Percentiles rank a stretch among this genome's conserved stretches.
Evolutionary conservation across 2,888 invertebrate species (phyloP).

Genomic region (Drosophila vallismaia): DNA sequence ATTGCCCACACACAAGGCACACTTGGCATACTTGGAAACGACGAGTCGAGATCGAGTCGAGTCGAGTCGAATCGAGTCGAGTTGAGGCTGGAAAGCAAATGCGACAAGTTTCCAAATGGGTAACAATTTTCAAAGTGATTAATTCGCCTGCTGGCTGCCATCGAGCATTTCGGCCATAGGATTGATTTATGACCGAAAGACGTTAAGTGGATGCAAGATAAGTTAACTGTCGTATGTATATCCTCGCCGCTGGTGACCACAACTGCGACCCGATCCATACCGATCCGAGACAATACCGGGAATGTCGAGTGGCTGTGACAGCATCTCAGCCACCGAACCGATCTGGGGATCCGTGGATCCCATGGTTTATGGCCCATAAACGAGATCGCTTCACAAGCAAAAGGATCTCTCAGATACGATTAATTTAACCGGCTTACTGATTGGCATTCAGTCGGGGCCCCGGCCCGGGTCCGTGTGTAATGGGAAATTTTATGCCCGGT

Average conservation of each 20-base stretch:
- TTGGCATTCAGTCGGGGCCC: slow-evolving; percentile 44
- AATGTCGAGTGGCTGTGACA: slow-evolving; percentile 29
- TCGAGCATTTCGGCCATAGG: slow-evolving; percentile 73
- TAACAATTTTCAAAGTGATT: slow-evolving; percentile 80
- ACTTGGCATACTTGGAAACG: slow-evolving; percentile 32
- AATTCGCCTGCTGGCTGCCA: slow-evolving; percentile 78
- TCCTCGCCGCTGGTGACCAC: slow-evolving; percentile 76
- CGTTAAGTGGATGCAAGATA: slow-evolving; percentile 81
- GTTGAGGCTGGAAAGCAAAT: slow-evolving; percentile 64
- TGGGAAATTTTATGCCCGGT: slow-evolving; percentile 66
- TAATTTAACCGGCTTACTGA: slow-evolving; percentile 71
- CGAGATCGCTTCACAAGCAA: slow-evolving; percentile 68
- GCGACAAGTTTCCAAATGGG: slow-evolving; percentile 78
- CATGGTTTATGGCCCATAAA: slow-evolving; percentile 76
- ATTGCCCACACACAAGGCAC: slow-evolving; percentile 69
- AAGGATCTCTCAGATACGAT: slow-evolving; percentile 64
- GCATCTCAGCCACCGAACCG: slow-evolving; percentile 27
- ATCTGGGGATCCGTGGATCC: slow-evolving; percentile 36
- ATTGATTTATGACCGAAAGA: slow-evolving; percentile 81
- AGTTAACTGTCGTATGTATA: slow-evolving; percentile 78
- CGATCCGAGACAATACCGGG: slow-evolving; percentile 52
- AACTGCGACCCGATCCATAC: slow-evolving; percentile 27
- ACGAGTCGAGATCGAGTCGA: background rate
- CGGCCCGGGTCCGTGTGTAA: slow-evolving; percentile 43
- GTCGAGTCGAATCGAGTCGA: background rate